Conservation (phyloP, 2,797 vertebrate species). For the Galago senegalensis region DNA sequence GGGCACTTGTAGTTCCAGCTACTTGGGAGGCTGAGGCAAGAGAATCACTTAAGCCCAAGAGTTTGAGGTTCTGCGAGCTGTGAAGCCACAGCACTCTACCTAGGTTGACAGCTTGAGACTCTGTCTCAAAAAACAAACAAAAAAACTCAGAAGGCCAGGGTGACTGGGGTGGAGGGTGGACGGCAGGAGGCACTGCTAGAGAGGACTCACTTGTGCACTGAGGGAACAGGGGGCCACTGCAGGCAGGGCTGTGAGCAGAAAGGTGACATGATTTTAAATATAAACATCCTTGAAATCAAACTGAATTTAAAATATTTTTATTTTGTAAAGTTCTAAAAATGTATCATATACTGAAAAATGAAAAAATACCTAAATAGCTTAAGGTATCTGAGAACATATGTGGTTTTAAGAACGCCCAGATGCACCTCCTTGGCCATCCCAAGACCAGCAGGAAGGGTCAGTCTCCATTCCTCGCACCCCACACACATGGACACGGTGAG, state of each 20-base stretch:
- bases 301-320: neutral
- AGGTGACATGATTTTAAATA: neutral
- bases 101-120: too few species aligned
- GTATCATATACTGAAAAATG: neutral
- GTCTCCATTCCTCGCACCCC: fast-evolving
- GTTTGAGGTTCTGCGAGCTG: too few species aligned
- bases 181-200: fast-evolving
- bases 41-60: too few species aligned
- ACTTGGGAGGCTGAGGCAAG: too few species aligned
- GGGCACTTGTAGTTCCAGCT: too few species aligned
- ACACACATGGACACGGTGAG: fast-evolving
- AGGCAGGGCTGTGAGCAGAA: neutral
- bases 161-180: fast-evolving
- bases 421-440: fast-evolving
- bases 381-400: neutral
- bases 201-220: neutral
- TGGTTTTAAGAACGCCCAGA: fast-evolving
- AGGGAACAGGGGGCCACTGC: neutral
- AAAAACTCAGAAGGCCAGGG: too few species aligned
- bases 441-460: neutral
- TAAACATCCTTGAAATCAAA: neutral
- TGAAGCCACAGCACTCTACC: too few species aligned
- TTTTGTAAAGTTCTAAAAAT: neutral
- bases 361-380: too few species aligned
- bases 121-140: too few species aligned